Conservation (phyloP, 1,140 invertebrate genomes). For the Penaeus vannamei region DNA sequence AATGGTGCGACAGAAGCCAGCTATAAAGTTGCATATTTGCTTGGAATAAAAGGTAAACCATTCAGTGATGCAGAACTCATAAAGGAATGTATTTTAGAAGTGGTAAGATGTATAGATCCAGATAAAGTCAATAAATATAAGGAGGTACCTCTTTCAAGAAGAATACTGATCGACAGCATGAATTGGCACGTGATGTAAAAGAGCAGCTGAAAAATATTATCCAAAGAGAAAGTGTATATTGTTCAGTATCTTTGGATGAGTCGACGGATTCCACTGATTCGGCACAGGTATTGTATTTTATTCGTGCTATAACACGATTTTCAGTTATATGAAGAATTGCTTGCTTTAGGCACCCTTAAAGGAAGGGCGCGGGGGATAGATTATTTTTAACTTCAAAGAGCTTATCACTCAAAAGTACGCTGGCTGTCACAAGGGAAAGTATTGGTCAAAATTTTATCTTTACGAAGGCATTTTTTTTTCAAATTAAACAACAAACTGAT, state of each 20-base stretch:
- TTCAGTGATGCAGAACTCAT: neutral
- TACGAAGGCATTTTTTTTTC: too few species aligned
- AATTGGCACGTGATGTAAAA: too few species aligned
- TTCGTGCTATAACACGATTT: conserved; percentile 6
- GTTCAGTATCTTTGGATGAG: too few species aligned
- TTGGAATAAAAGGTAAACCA: neutral
- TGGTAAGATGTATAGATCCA: neutral
- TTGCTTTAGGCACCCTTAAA: conserved; percentile 7
- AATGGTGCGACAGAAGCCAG: neutral
- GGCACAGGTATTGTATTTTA: neutral
- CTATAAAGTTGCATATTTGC: neutral
- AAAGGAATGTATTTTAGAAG: conserved; percentile 3
- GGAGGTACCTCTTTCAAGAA: too few species aligned
- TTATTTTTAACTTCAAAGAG: neutral
- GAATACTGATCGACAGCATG: too few species aligned
- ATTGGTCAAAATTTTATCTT: neutral
- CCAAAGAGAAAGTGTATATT: too few species aligned
- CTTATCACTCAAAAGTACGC: neutral
- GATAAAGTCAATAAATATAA: neutral
- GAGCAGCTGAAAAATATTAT: too few species aligned
- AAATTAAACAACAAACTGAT: neutral
- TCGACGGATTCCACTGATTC: conserved; percentile 12
- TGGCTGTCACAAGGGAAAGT: neutral
- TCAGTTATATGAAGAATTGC: conserved; percentile 15
- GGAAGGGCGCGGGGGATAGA: neutral